Conservation (phyloP, 2,797 vertebrate genomes). For the Gymnoscopelus braueri region DNA sequence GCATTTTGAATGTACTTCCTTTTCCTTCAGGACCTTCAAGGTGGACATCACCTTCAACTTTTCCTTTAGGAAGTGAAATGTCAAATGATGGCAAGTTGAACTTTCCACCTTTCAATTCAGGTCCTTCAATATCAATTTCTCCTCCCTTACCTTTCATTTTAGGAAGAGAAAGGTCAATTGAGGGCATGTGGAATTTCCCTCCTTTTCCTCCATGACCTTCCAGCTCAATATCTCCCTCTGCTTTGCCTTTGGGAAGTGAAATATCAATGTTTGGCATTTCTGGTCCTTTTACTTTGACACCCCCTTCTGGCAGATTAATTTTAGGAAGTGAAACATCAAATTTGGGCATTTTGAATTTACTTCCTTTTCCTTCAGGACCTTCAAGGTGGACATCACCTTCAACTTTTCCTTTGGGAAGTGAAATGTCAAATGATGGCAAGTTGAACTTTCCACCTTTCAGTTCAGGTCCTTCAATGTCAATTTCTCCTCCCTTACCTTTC, state of each 20-base stretch:
- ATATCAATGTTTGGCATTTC: conserved; percentile 48
- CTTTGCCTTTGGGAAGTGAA: conserved; percentile 52
- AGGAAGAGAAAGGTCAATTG: conserved; percentile 56
- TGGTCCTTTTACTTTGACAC: conserved; percentile 64
- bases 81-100: conserved; percentile 13
- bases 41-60: conserved; percentile 31
- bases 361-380: conserved; percentile 18
- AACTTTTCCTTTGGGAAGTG: conserved; percentile 40
- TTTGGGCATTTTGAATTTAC: conserved; percentile 43
- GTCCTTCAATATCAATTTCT: conserved; percentile 42
- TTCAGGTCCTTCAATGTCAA: conserved; percentile 34
- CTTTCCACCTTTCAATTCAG: conserved; percentile 39
- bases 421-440: conserved; percentile 60
- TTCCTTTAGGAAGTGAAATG: conserved; percentile 25
- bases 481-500: conserved; percentile 47
- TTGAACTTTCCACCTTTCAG: conserved; percentile 45
- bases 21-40: conserved; percentile 36
- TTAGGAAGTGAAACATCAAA: conserved; percentile 55
- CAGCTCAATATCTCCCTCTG: conserved; percentile 48
- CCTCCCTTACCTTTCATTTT: conserved; percentile 31
- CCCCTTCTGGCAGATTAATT: conserved; percentile 25
- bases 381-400: conserved; percentile 14
- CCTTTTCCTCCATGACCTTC: conserved; percentile 39
- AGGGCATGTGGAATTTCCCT: conserved; percentile 37
- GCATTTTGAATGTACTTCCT: conserved; percentile 54